phyloP scores from a whole-genome alignment of 35 echinoderm and acorn worm species.

The Heliocidaris erythrogramma region DNA sequence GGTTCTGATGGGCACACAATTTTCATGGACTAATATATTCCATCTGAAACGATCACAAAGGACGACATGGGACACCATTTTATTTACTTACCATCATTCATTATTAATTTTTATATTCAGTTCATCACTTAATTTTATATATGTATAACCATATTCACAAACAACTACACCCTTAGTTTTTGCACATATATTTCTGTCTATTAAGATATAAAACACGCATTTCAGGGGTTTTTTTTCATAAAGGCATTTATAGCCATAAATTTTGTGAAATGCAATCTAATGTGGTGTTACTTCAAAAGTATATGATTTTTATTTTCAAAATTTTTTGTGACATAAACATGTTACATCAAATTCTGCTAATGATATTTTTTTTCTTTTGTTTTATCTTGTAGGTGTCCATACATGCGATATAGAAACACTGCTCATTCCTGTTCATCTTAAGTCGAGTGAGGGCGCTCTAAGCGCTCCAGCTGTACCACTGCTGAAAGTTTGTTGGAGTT shows the following conservation, averaged over 20 bases:
- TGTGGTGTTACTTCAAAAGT: not conserved
- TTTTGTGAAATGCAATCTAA: not conserved
- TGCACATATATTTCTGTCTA: not conserved
- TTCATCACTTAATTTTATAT: not conserved
- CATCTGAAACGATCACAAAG: not conserved
- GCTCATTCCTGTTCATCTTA: constrained; percentile 32
- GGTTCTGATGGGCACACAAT: no score
- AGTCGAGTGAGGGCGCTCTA: not conserved
- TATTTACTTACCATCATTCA: no score
- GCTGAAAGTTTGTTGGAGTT: not conserved
- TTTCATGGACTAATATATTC: no score
- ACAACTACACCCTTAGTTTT: not conserved
- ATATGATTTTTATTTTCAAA: not conserved
- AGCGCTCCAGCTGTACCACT: not conserved
- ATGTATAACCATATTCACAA: not conserved
- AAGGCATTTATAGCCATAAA: not conserved
- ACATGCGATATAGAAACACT: constrained; percentile 19
- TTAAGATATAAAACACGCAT: not conserved
- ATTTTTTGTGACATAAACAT: not conserved
- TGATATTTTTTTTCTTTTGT: not conserved
- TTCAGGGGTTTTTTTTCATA: not conserved
- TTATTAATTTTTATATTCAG: not conserved
- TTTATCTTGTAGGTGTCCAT: constrained; percentile 7
- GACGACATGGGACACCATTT: not conserved
- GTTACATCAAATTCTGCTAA: not conserved